Conservation (phyloP, 2,888 invertebrate genomes). For the Stenolophus ochropezus region DNA sequence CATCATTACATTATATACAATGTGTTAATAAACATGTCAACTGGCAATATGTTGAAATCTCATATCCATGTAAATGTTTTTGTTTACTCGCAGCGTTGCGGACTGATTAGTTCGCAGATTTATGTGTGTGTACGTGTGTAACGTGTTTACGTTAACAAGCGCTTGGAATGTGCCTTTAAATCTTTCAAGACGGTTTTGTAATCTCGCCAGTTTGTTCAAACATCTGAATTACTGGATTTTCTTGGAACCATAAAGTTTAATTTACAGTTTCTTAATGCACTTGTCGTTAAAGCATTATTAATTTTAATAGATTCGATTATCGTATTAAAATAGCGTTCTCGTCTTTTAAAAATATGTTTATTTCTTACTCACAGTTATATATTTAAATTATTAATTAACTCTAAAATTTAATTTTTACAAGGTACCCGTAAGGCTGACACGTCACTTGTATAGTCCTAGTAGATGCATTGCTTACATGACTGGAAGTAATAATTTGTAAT, state of each 20-base stretch:
- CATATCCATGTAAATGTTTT: slow-evolving; percentile 56
- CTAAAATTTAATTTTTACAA: too few species aligned
- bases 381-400: too few species aligned
- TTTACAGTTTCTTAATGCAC: background rate
- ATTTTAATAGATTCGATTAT: too few species aligned
- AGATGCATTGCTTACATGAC: too few species aligned
- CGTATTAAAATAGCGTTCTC: too few species aligned
- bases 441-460: too few species aligned
- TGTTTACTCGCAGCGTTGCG: slow-evolving; percentile 49
- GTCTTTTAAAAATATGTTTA: too few species aligned
- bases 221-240: slow-evolving; percentile 40
- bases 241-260: background rate
- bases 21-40: slow-evolving; percentile 44
- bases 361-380: too few species aligned
- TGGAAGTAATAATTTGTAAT: too few species aligned
- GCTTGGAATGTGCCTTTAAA: slow-evolving; percentile 49
- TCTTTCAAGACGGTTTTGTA: slow-evolving; percentile 45
- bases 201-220: slow-evolving; percentile 23
- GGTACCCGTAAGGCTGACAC: too few species aligned
- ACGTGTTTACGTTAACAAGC: slow-evolving; percentile 44
- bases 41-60: slow-evolving; percentile 51
- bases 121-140: slow-evolving; percentile 40
- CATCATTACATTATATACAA: slow-evolving; percentile 37
- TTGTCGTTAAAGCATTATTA: too few species aligned
- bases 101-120: slow-evolving; percentile 44